Evolutionary conservation across 1,140 invertebrate genomes (phyloP).

Genomic region (Apis cerana): DNA sequence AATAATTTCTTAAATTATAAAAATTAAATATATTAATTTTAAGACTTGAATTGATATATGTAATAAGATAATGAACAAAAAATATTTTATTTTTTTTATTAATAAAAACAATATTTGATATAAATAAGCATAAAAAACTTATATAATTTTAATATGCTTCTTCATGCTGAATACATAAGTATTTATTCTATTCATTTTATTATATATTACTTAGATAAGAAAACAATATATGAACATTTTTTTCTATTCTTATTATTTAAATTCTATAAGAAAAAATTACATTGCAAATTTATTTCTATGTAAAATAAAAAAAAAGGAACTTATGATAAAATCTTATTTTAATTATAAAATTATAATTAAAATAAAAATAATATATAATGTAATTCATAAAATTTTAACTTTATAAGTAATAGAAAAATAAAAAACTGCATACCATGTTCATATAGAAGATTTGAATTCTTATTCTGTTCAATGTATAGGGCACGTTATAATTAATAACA

Average conservation of each 20-base stretch:
- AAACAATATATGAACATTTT: not conserved
- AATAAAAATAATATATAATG: not conserved
- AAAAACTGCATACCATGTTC: conserved; percentile 2
- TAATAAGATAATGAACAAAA: not conserved
- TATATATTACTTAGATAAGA: not conserved
- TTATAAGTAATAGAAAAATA: not conserved
- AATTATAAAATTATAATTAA: not conserved
- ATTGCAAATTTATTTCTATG: conserved; percentile 1
- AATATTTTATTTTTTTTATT: conserved; percentile 23
- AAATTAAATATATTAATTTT: not conserved
- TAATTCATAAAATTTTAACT: not conserved
- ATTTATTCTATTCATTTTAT: not conserved
- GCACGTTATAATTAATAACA: conserved; percentile 81
- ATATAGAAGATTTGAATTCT: not conserved
- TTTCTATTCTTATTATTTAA: not conserved
- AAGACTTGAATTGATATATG: not conserved
- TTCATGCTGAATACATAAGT: not conserved
- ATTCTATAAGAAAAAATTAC: not conserved
- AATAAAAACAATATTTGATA: conserved; percentile 17
- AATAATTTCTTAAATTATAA: not conserved
- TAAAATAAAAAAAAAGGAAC: conserved; percentile 3
- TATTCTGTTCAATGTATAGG: not conserved
- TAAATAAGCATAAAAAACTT: not conserved
- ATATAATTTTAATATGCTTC: conserved; percentile 3
- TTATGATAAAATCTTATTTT: conserved; percentile 4